These are phyloP conservation scores for Thermophis baileyi DNA, from an alignment of 2,113 vertebrate genomes.

Conservation along the genomic window DNA sequence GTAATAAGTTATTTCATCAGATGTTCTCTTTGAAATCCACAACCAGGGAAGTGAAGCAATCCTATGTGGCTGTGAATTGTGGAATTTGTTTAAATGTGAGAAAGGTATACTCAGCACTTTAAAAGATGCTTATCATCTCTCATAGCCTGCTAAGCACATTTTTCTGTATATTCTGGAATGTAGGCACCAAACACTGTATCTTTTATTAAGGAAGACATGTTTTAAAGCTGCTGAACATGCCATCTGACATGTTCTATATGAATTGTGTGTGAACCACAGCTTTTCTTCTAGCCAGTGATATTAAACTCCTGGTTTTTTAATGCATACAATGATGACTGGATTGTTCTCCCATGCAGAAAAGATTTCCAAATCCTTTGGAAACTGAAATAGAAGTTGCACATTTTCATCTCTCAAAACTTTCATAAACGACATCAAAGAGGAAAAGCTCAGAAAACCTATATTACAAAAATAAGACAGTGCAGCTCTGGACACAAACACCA, in stretches of 20 bases:
- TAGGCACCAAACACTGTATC: neutral
- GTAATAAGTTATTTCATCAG: neutral
- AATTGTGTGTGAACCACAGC: neutral
- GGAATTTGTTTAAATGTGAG: neutral
- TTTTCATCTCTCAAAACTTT: rapidly evolving
- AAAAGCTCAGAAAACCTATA: conserved; percentile 57
- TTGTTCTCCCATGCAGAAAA: neutral
- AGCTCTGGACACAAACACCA: conserved; percentile 17
- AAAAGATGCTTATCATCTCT: neutral
- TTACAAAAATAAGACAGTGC: conserved; percentile 65
- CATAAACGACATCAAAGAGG: conserved; percentile 21
- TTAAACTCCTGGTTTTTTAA: neutral
- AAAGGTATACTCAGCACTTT: neutral
- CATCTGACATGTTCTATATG: neutral
- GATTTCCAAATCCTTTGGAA: neutral
- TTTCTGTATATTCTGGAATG: neutral
- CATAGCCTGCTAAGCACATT: neutral
- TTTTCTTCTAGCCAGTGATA: neutral
- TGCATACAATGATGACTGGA: neutral
- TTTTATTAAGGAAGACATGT: neutral
- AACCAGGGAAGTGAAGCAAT: neutral
- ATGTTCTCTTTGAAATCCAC: neutral
- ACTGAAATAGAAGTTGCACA: neutral
- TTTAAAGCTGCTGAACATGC: neutral
- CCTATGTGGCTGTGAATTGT: neutral